Conservation (phyloP, 2,888 invertebrate species). For the Sphinx pinastri region DNA sequence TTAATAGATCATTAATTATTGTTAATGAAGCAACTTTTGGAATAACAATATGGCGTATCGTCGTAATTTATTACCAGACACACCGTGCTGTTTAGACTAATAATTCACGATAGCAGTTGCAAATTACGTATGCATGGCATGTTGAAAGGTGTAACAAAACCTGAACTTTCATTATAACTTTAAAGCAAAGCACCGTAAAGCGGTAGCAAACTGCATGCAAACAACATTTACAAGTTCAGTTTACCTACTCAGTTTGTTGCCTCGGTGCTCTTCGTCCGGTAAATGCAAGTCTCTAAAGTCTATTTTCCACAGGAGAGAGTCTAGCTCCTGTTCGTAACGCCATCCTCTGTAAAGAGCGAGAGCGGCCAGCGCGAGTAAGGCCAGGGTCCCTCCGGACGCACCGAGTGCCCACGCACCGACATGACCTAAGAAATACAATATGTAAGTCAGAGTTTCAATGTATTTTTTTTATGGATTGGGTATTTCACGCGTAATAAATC, state of each 20-base stretch:
- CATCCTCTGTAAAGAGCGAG: constrained; percentile 94
- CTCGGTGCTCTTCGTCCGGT: constrained; percentile 74
- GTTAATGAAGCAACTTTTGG: too few relatives aligned
- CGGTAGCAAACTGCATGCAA: constrained; percentile 52
- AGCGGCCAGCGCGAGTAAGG: constrained; percentile 88
- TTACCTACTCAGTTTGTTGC: constrained; percentile 83
- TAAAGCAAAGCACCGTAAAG: neutral
- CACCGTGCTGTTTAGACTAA: too few relatives aligned
- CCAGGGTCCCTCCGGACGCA: constrained; percentile 89
- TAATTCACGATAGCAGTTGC: too few relatives aligned
- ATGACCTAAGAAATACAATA: constrained; percentile 83
- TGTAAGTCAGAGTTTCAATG: neutral
- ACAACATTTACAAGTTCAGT: constrained; percentile 75
- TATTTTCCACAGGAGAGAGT: constrained; percentile 96
- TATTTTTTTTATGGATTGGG: neutral
- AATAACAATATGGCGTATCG: too few relatives aligned
- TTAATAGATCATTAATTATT: too few relatives aligned
- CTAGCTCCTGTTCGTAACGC: constrained; percentile 96
- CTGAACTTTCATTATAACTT: neutral
- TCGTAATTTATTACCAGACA: too few relatives aligned
- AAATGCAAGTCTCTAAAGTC: constrained; percentile 95
- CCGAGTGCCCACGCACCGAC: constrained; percentile 93
- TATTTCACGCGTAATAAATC: too few relatives aligned
- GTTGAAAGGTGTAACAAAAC: too few relatives aligned
- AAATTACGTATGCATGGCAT: too few relatives aligned